These are phyloP conservation scores for Pampusana beccarii DNA, from an alignment of 2,113 vertebrate genomes.

Conservation along the genomic window DNA sequence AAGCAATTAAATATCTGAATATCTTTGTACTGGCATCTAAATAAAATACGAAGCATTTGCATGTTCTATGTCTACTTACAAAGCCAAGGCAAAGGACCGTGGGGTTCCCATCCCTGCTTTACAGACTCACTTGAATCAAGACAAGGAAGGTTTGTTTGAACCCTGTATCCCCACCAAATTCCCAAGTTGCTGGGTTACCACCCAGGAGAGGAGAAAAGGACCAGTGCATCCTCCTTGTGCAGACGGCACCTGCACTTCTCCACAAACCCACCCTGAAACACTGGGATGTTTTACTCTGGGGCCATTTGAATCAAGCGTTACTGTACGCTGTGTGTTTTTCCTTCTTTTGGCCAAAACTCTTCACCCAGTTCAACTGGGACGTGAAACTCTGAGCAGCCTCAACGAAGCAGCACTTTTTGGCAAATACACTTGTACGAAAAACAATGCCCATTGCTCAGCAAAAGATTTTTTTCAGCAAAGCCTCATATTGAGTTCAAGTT, in stretches of 20 bases:
- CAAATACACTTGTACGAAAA: background rate
- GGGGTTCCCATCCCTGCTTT: background rate
- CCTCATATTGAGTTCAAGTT: background rate
- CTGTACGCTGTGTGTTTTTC: background rate
- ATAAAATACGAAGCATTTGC: background rate
- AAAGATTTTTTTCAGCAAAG: background rate
- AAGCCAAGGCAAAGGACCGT: background rate
- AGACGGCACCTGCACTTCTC: background rate
- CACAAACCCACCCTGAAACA: background rate
- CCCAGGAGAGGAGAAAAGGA: background rate
- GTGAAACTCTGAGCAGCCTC: background rate
- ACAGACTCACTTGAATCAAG: background rate
- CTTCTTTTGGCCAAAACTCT: background rate
- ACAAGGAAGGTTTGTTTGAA: background rate
- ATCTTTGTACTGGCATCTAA: background rate
- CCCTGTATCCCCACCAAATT: rapidly evolving
- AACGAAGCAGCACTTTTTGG: background rate
- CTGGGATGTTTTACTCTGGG: background rate
- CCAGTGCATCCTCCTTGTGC: background rate
- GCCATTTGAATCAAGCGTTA: background rate
- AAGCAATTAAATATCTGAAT: background rate
- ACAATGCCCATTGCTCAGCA: background rate
- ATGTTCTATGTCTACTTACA: background rate
- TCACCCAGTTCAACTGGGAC: background rate
- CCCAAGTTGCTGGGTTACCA: background rate